Conservation (phyloP, 2,797 vertebrate genomes). For the Peromyscus attwateri region DNA sequence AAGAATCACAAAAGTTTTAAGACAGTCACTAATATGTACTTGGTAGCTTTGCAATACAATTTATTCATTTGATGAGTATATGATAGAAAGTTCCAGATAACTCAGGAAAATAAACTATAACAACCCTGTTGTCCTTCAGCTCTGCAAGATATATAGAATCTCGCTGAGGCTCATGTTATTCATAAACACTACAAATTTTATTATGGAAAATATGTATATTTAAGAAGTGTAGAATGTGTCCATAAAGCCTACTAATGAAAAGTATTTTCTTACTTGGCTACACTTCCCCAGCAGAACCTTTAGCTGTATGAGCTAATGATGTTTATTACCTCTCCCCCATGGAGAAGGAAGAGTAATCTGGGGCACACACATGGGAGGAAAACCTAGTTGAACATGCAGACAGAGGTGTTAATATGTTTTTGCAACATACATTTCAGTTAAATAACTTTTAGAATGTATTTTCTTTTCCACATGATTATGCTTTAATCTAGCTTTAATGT, state of each 20-base stretch:
- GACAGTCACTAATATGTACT: conserved; percentile 34
- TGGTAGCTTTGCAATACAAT: conserved; percentile 20
- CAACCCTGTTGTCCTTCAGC: conserved; percentile 1
- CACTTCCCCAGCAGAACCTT: background rate
- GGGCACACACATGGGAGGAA: background rate
- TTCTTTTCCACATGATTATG: conserved; percentile 57
- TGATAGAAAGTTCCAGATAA: conserved; percentile 54
- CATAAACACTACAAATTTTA: conserved; percentile 49
- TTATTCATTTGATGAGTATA: conserved; percentile 50
- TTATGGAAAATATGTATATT: background rate
- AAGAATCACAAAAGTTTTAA: conserved; percentile 38
- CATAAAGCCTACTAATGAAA: conserved; percentile 29
- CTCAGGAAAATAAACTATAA: conserved; percentile 49
- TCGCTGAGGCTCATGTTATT: background rate
- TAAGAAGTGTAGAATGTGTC: background rate
- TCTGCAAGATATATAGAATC: conserved; percentile 3
- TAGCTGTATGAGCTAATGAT: background rate
- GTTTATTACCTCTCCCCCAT: background rate
- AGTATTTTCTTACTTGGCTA: background rate
- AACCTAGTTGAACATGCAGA: background rate
- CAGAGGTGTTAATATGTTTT: conserved; percentile 55
- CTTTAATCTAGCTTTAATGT: conserved; percentile 61
- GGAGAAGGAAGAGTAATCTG: background rate
- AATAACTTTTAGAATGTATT: conserved; percentile 49
- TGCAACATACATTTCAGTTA: conserved; percentile 58